Percentiles rank a stretch among this genome's conserved stretches.
These are phyloP conservation scores for Fringilla coelebs DNA, from an alignment of 2,797 vertebrate species.

Conservation along the genomic window DNA sequence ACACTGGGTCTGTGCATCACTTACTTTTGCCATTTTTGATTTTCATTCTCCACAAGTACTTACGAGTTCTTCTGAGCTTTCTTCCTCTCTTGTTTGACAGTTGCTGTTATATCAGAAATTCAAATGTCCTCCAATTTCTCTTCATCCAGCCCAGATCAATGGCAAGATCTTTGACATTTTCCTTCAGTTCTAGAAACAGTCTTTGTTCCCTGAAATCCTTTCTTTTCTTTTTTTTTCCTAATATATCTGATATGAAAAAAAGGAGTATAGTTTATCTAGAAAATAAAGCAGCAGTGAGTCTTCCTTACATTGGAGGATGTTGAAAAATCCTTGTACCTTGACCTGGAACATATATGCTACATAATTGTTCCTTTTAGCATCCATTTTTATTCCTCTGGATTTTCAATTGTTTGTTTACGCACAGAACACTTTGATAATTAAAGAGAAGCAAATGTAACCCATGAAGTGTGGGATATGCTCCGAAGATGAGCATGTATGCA, in stretches of 20 bases:
- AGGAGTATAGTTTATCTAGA: neutral
- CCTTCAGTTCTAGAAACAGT: neutral
- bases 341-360: neutral
- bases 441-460: neutral
- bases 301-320: rapidly evolving
- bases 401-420: neutral
- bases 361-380: neutral
- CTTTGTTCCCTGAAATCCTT: neutral
- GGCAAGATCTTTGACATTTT: neutral
- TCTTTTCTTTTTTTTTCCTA: neutral
- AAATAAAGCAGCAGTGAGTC: neutral
- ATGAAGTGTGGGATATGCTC: neutral
- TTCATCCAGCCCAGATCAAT: neutral
- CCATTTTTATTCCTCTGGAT: neutral
- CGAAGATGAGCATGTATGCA: neutral
- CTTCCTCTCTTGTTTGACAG: neutral
- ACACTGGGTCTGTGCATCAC: neutral
- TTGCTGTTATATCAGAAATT: neutral
- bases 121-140: neutral
- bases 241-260: neutral
- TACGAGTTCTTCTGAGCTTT: neutral
- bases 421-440: neutral
- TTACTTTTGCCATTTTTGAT: neutral
- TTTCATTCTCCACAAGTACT: neutral
- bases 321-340: neutral